phyloP scores from a whole-genome alignment of 2,888 invertebrate species.

The Choristoneura rosaceana region DNA sequence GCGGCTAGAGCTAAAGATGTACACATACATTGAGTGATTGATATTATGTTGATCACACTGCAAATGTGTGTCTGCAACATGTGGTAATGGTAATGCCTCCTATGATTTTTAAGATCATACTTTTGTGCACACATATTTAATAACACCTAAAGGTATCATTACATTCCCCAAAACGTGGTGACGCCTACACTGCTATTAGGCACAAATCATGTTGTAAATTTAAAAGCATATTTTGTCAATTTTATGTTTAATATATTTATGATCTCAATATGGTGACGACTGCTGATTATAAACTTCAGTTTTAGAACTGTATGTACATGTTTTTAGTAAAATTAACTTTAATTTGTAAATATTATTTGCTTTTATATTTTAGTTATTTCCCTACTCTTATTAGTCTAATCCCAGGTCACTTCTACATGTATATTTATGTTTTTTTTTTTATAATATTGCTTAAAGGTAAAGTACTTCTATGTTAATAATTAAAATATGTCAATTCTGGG shows the following conservation, averaged over 20 bases:
- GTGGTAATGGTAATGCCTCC: not conserved
- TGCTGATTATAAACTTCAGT: constrained; percentile 40
- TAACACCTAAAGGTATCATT: constrained; percentile 13
- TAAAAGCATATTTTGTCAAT: constrained; percentile 44
- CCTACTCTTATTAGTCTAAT: constrained; percentile 38
- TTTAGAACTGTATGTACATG: constrained; percentile 52
- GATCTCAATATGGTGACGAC: constrained; percentile 62
- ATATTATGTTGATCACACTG: no score
- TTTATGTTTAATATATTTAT: constrained; percentile 56
- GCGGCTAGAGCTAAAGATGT: not conserved
- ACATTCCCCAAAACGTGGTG: constrained; percentile 9
- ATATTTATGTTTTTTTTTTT: constrained; percentile 19
- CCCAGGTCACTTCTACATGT: constrained; percentile 18
- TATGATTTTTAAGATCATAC: not conserved
- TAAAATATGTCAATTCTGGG: constrained; percentile 73
- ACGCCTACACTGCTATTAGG: constrained; percentile 17
- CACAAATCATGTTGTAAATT: constrained; percentile 42
- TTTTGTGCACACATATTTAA: constrained; percentile 1
- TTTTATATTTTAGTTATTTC: constrained; percentile 34
- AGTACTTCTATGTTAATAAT: constrained; percentile 35
- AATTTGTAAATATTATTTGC: constrained; percentile 54
- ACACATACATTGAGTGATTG: no score
- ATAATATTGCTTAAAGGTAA: not conserved
- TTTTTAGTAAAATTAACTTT: constrained; percentile 43
- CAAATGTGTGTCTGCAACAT: not conserved